These are phyloP conservation scores for Pterophyllum scalare DNA, from an alignment of 2,113 vertebrate genomes.

Conservation along the genomic window DNA sequence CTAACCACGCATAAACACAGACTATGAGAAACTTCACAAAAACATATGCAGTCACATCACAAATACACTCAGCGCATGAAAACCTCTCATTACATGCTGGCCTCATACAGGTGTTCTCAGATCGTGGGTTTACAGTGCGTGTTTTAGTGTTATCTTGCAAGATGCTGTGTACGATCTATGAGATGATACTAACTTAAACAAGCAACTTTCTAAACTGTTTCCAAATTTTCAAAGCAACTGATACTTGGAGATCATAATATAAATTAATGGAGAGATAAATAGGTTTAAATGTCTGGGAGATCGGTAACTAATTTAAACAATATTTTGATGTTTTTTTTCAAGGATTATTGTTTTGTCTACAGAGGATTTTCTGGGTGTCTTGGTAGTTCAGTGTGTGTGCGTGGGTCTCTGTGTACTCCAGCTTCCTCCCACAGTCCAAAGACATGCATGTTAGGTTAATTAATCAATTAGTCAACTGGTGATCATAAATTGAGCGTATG, in stretches of 20 bases:
- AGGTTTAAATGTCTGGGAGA: neutral
- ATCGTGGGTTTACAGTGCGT: conserved; percentile 25
- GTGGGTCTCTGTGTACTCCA: too few relatives aligned
- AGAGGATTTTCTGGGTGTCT: neutral
- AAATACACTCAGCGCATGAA: conserved; percentile 34
- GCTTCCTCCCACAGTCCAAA: too few relatives aligned
- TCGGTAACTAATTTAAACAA: neutral
- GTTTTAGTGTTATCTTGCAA: neutral
- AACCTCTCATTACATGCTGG: conserved; percentile 59
- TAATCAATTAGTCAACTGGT: too few relatives aligned
- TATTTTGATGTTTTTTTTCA: neutral
- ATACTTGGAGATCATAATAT: neutral
- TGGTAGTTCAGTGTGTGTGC: neutral
- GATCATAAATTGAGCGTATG: too few relatives aligned
- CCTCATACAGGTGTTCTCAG: conserved; percentile 75
- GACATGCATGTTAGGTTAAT: too few relatives aligned
- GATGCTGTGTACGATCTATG: too few relatives aligned
- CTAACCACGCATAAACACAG: conserved; percentile 39
- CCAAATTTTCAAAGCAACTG: neutral
- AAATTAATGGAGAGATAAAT: neutral
- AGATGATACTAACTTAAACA: neutral
- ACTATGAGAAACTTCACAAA: conserved; percentile 5
- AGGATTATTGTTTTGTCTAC: neutral
- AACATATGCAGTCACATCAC: conserved; percentile 13
- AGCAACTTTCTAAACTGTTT: neutral